These are phyloP conservation scores for Anolis carolinensis DNA, from an alignment of 2,113 vertebrate species.

Conservation along the genomic window DNA sequence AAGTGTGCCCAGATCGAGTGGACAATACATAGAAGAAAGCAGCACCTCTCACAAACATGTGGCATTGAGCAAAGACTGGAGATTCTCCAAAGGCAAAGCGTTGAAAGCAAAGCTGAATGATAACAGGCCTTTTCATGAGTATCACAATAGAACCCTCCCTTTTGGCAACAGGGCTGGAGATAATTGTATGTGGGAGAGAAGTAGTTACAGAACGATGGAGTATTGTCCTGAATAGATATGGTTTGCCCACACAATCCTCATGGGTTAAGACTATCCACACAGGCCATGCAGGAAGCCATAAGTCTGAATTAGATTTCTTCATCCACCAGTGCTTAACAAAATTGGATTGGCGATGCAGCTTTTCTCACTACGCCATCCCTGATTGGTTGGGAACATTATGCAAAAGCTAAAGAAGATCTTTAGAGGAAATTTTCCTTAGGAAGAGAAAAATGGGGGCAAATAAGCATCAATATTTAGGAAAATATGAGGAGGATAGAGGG, in stretches of 20 bases:
- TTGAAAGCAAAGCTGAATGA: not conserved
- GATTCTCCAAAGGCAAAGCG: no score
- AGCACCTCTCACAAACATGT: conserved; percentile 17
- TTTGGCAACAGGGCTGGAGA: not conserved
- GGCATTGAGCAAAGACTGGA: conserved; percentile 16
- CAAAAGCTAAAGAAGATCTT: not conserved
- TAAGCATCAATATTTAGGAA: not conserved
- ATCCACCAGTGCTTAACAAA: not conserved
- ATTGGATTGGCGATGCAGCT: no score
- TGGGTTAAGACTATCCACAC: no score
- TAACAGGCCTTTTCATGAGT: not conserved
- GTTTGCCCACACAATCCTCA: not conserved
- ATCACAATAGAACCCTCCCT: no score
- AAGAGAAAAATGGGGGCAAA: not conserved
- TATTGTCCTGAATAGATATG: not conserved
- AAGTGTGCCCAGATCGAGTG: conserved; percentile 36
- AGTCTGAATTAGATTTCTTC: not conserved
- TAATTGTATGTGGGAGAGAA: not conserved
- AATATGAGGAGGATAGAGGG: no score
- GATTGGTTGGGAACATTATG: not conserved
- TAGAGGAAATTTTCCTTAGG: no score
- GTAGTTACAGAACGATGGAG: no score
- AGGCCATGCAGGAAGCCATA: not conserved
- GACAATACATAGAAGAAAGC: conserved; percentile 48
- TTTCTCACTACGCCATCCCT: not conserved